Base-by-base conservation (phyloP, 2,888 invertebrate genomes). In the Eupeodes luniger region DNA sequence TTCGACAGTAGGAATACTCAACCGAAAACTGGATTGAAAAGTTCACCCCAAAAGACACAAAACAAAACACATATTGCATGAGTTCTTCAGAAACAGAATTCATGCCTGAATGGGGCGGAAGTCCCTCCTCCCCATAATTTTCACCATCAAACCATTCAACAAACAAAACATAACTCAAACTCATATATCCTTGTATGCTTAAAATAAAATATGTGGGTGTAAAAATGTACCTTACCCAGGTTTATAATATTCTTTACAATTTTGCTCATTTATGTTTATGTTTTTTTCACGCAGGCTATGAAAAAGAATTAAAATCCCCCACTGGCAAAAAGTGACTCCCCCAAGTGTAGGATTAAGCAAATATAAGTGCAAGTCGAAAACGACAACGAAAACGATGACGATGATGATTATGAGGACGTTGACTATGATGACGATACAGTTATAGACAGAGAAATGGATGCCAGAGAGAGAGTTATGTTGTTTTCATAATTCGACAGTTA, bases 401-500 rank as follows among this genome's bases (percentile, higher is more conserved):
- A 19, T 59, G 16, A 61, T 9, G 40, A 19, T 19, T 19, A 19
- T 27, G 40, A 4, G 6, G 62, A 16, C 10, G 40, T 1, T 61
- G 16, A 61, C 10, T n/a, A 36, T 3, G 16, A 62, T 16, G 62
- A 55, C 55, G 19, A 27, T 57, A 57, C 12, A 57, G 49, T 1
- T 14, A 49, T 14, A 5, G 14, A 49, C 14, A 14, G 14, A 14
- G 16, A 64, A 19, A 64, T 19, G 64, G 76, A 66, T 66, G 76
- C 40, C 53, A 53, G 53, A n/a, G 12, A 59, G 34, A 27, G 27
- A 27, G 27, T 27, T 40, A 40, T 59, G 27, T 27, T 76, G 75
- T 64, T 76, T 76, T 53, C 53, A 76, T 76, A 76, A 76, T 64
- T 76, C 75, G 40, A 53, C 47, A 51, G 61, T 64, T 53, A 62